Conservation (phyloP, 2,797 vertebrate species). For the Danio aesculapii region DNA sequence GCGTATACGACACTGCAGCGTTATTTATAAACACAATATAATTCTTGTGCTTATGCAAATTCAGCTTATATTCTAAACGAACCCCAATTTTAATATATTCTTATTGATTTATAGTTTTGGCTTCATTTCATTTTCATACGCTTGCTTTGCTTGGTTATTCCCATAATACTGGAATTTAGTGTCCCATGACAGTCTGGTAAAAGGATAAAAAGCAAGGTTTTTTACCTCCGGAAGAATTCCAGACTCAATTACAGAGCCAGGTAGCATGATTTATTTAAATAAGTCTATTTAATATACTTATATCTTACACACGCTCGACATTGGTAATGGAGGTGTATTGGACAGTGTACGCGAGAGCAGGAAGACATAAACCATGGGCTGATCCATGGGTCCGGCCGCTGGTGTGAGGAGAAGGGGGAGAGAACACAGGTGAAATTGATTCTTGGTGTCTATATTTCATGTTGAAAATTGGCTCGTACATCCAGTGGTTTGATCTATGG, state of each 20-base stretch:
- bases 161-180: conserved; percentile 1
- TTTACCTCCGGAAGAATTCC: conserved; percentile 34
- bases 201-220: conserved; percentile 27
- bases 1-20: background rate
- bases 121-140: conserved; percentile 34
- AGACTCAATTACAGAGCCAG: conserved; percentile 57
- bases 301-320: conserved; percentile 57
- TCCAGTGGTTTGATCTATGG: conserved; percentile 98
- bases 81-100: background rate
- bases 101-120: conserved; percentile 36
- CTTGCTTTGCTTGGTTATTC: conserved; percentile 24
- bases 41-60: conserved; percentile 26
- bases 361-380: conserved; percentile 63
- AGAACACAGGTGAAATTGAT: conserved; percentile 94
- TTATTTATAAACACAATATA: conserved; percentile 33
- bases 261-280: conserved; percentile 64
- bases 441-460: conserved; percentile 99
- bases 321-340: conserved; percentile 62
- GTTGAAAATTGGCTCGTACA: conserved; percentile 99
- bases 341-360: conserved; percentile 55
- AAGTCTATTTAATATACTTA: conserved; percentile 66
- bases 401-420: conserved; percentile 64
- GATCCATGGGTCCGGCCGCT: conserved; percentile 63
- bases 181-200: background rate
- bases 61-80: background rate